Conservation (phyloP, 2,797 vertebrate species). For the Parauchenoglanis punctatus region DNA sequence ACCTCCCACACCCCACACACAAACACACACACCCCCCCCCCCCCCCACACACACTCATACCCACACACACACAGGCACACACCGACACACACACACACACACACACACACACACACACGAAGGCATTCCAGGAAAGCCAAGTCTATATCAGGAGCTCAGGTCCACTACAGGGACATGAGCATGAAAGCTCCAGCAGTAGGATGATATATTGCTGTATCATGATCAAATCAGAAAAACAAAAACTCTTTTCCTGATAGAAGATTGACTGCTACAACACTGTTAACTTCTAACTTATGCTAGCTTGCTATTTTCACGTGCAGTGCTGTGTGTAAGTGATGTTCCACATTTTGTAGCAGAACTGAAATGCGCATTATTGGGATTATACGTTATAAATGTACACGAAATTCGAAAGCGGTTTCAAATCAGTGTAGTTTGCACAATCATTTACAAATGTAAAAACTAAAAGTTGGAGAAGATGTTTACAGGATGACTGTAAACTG, state of each 20-base stretch:
- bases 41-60: slow-evolving; percentile 25
- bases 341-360: neutral
- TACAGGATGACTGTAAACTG: too few relatives aligned
- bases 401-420: too few relatives aligned
- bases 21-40: slow-evolving; percentile 4
- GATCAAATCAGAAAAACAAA: neutral
- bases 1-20: too few relatives aligned
- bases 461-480: too few relatives aligned
- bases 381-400: neutral
- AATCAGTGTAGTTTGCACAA: too few relatives aligned
- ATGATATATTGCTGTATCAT: neutral
- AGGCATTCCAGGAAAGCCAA: slow-evolving; percentile 48
- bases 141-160: slow-evolving; percentile 38
- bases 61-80: slow-evolving; percentile 29
- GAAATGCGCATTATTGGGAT: neutral
- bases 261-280: neutral
- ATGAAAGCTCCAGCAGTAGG: neutral
- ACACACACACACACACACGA: slow-evolving; percentile 21
- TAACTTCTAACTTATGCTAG: neutral
- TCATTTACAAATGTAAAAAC: too few relatives aligned
- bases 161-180: neutral
- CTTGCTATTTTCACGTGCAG: neutral
- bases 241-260: neutral
- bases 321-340: neutral
- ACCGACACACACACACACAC: slow-evolving; percentile 30